These are phyloP conservation scores for Coracias cyanogaster DNA, from an alignment of 2,797 vertebrate genomes.

Conservation along the genomic window DNA sequence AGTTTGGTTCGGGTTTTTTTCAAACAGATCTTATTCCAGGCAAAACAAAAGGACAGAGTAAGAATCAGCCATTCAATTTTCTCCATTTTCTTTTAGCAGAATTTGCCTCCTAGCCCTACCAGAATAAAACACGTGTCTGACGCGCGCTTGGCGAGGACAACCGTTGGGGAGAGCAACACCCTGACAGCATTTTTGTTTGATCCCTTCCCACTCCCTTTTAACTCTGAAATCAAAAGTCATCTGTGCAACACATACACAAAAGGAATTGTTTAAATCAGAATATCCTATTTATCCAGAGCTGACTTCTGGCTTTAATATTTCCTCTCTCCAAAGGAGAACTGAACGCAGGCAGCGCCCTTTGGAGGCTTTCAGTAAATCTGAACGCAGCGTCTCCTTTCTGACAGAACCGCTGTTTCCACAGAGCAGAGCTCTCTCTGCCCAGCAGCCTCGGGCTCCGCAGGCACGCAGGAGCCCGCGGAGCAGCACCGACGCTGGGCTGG, in stretches of 20 bases:
- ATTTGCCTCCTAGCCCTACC: not conserved
- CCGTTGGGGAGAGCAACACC: not conserved
- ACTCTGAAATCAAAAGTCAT: not conserved
- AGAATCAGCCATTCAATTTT: not conserved
- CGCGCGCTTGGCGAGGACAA: not conserved
- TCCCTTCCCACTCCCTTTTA: not conserved
- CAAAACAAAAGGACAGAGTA: not conserved
- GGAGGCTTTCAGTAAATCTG: not conserved
- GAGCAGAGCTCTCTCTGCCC: not conserved
- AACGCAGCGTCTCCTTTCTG: not conserved
- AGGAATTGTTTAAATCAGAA: not conserved
- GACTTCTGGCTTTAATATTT: not conserved
- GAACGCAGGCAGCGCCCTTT: not conserved
- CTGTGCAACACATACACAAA: not conserved
- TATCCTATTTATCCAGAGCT: not conserved
- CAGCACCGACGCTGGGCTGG: not conserved
- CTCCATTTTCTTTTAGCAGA: not conserved
- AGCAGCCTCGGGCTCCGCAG: not conserved
- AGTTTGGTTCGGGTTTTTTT: accelerated
- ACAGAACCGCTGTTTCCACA: not conserved
- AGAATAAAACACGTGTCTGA: not conserved
- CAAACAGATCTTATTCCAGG: not conserved
- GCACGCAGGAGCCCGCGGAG: accelerated
- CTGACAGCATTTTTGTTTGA: not conserved
- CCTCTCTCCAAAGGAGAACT: not conserved